Base-by-base conservation (phyloP, 2,797 vertebrate genomes). In the Thalassophryne amazonica region DNA sequence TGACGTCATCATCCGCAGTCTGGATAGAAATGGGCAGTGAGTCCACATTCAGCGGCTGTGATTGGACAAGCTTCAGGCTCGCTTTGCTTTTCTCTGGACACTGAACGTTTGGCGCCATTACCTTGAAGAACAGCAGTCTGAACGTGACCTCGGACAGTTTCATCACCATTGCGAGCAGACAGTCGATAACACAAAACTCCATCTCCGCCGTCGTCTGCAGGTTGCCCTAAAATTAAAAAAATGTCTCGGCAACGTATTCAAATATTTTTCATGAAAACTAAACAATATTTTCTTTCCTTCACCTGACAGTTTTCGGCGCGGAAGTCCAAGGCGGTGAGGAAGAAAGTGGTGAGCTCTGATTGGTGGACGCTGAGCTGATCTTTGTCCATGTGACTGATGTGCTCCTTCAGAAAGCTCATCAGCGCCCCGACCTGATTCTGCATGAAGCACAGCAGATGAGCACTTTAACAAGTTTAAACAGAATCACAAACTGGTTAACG, bases 61-160 rank as follows among this genome's bases (percentile, higher is more conserved):
- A n/a, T n/a, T n/a, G n/a, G n/a, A n/a, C n/a, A n/a, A n/a, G n/a
- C n/a, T n/a, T n/a, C n/a, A n/a, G n/a, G n/a, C n/a, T n/a, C n/a
- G n/a, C n/a, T n/a, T n/a, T n/a, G n/a, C n/a, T n/a, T n/a, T n/a
- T n/a, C n/a, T n/a, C n/a, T n/a, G n/a, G n/a, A n/a, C n/a, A n/a
- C n/a, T n/a, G n/a, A n/a, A n/a, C n/a, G n/a, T 1, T 10, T 2
- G 5, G 7, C 1, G n/a, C 8, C 0, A 6, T 56, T 80, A 97
- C 97, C 93, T 95, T 99, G 74, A 98, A 98, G 87, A 99, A 98
- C 7, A 98, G 84, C 0, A 96, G 94, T 19, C 96, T 92, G 86
- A 99, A 99, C 0, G 94, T 94, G 62, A 93, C 89, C 69, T 99
- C 97, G 0, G 96, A 98, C 52, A 99, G 93, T 43, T 98, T 98